phyloP scores from a whole-genome alignment of 1,140 invertebrate genomes.

The Papilio polyxenes region DNA sequence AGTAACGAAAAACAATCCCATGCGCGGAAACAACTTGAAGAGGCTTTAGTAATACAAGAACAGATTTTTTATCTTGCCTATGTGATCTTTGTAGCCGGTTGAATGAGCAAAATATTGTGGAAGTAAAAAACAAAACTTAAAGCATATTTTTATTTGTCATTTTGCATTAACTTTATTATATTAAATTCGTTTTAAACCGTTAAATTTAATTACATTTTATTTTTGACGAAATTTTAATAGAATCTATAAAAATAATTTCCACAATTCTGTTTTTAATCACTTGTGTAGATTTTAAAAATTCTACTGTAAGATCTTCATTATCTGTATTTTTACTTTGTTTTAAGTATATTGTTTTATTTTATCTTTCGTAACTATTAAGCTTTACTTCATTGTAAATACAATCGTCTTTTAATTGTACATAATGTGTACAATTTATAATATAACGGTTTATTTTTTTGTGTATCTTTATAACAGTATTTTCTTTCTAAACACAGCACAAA shows the following conservation, averaged over 20 bases:
- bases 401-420: background rate
- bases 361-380: background rate
- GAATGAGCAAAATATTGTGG: background rate
- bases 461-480: constrained; percentile 19
- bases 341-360: background rate
- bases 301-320: background rate
- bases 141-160: background rate
- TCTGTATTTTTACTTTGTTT: constrained; percentile 17
- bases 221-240: background rate
- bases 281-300: background rate
- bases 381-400: constrained; percentile 7
- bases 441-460: background rate
- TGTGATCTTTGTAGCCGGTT: background rate
- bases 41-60: background rate
- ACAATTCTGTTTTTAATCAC: background rate
- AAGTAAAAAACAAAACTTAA: too few species aligned
- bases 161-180: background rate
- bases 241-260: background rate
- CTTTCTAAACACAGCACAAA: constrained; percentile 15
- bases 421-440: background rate
- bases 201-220: background rate
- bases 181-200: too few species aligned
- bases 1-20: background rate
- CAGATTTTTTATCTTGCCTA: background rate
- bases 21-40: background rate